Evolutionary conservation across 2,888 invertebrate species (phyloP).

Genomic region (Sylvicola fuscatus): DNA sequence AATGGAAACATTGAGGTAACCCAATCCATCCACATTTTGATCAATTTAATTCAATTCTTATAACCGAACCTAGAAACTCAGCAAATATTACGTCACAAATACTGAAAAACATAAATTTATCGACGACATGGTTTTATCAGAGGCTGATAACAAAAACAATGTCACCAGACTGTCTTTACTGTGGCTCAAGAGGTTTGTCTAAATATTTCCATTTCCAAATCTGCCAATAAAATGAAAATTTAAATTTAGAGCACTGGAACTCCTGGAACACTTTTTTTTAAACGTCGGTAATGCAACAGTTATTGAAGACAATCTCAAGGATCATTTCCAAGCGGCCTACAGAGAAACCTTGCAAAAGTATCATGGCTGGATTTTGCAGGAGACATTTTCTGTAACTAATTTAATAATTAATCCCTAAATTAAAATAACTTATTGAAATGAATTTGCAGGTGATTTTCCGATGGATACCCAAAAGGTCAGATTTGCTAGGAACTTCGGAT

Average conservation of each 20-base stretch:
- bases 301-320: conserved; percentile 32
- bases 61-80: conserved; percentile 33
- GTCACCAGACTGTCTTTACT: conserved; percentile 40
- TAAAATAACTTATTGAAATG: neutral
- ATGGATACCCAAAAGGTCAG: conserved; percentile 38
- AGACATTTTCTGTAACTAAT: conserved; percentile 43
- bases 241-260: conserved; percentile 16
- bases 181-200: conserved; percentile 48
- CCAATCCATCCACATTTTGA: too few relatives aligned
- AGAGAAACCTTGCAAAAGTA: conserved; percentile 46
- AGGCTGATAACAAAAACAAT: conserved; percentile 30
- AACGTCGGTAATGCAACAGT: conserved; percentile 19
- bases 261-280: conserved; percentile 21
- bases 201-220: too few relatives aligned
- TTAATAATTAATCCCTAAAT: neutral
- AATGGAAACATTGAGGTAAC: conserved; percentile 51
- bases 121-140: conserved; percentile 44
- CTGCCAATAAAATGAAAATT: neutral
- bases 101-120: conserved; percentile 33
- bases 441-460: conserved; percentile 38
- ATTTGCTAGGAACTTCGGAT: conserved; percentile 28
- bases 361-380: conserved; percentile 57
- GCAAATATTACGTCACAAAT: conserved; percentile 31
- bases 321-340: conserved; percentile 43
- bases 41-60: too few relatives aligned